A percentile compares a stretch with the other conserved stretches of the same genome.
phyloP scores from a whole-genome alignment of 2,113 vertebrate genomes.

The Aldabrachelys gigantea region DNA sequence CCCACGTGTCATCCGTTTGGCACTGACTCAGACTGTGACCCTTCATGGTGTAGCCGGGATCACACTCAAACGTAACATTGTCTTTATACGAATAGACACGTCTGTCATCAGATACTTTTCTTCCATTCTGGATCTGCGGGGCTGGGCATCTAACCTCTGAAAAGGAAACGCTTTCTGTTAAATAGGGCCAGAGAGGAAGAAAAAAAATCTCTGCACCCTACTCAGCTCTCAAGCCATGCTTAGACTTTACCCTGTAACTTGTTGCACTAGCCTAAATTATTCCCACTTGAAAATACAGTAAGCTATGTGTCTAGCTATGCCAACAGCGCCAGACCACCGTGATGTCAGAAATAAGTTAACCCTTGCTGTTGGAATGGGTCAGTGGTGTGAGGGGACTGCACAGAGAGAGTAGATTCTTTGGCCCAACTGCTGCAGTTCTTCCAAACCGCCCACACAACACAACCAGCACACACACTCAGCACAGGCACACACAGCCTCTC shows the following conservation, averaged over 20 bases:
- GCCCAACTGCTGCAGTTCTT: too few relatives aligned
- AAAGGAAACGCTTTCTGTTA: not conserved
- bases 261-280: too few relatives aligned
- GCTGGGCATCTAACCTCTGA: constrained; percentile 18
- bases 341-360: too few relatives aligned
- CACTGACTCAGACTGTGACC: constrained; percentile 54
- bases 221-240: not conserved
- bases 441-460: too few relatives aligned
- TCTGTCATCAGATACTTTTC: not conserved
- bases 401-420: too few relatives aligned
- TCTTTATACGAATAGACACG: constrained; percentile 33
- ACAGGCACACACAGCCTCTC: too few relatives aligned
- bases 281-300: too few relatives aligned
- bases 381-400: too few relatives aligned
- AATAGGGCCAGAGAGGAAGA: not conserved
- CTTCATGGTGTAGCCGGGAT: constrained; percentile 44
- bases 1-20: constrained; percentile 55
- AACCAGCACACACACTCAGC: too few relatives aligned
- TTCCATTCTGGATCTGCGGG: constrained; percentile 5
- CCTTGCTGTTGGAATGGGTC: too few relatives aligned
- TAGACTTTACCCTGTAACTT: not conserved
- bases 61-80: constrained; percentile 29
- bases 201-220: not conserved
- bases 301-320: too few relatives aligned
- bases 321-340: too few relatives aligned